A percentile compares a stretch with the other conserved stretches of the same genome.
These are phyloP conservation scores for Euphonia xanthogaster DNA, from an alignment of 2,797 vertebrate species.

Conservation along the genomic window DNA sequence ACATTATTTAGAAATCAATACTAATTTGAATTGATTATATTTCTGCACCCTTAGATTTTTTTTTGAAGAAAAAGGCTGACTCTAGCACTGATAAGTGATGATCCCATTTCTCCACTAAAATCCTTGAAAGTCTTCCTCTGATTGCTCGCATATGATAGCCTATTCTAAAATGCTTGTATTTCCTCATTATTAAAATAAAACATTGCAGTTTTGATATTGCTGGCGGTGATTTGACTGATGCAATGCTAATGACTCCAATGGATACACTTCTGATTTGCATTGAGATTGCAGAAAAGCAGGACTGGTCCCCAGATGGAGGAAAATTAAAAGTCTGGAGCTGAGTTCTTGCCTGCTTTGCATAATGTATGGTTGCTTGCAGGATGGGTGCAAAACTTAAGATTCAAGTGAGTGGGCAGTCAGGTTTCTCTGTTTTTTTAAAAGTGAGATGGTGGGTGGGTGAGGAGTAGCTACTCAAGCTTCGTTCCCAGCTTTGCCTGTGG, in stretches of 20 bases:
- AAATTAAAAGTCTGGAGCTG: conserved; percentile 22
- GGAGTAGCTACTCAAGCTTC: neutral
- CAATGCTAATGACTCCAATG: conserved; percentile 49
- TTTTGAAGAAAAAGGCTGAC: conserved; percentile 32
- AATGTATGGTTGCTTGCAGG: conserved; percentile 25
- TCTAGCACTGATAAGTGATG: neutral
- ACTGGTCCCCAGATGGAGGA: conserved; percentile 45
- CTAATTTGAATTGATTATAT: conserved; percentile 64
- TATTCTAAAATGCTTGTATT: conserved; percentile 3
- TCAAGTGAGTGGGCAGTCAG: conserved; percentile 25
- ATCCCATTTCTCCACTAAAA: neutral
- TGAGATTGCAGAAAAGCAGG: conserved; percentile 34
- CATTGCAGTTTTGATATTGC: conserved; percentile 11
- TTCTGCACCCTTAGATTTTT: conserved; percentile 15
- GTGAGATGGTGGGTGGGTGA: conserved; percentile 3
- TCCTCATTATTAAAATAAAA: conserved; percentile 23
- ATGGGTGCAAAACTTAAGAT: conserved; percentile 42
- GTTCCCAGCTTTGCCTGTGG: conserved; percentile 5
- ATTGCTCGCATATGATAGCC: neutral
- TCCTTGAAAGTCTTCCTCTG: neutral
- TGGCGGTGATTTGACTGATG: conserved; percentile 40
- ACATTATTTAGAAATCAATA: conserved; percentile 56
- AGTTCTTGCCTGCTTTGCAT: conserved; percentile 39
- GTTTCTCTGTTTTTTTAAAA: conserved; percentile 16
- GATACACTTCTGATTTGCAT: conserved; percentile 41